Evolutionary conservation across 2,888 invertebrate species (phyloP), one percentile per base, ranked within the genome.

Genomic region (Lycophotia porphyrea): DNA sequence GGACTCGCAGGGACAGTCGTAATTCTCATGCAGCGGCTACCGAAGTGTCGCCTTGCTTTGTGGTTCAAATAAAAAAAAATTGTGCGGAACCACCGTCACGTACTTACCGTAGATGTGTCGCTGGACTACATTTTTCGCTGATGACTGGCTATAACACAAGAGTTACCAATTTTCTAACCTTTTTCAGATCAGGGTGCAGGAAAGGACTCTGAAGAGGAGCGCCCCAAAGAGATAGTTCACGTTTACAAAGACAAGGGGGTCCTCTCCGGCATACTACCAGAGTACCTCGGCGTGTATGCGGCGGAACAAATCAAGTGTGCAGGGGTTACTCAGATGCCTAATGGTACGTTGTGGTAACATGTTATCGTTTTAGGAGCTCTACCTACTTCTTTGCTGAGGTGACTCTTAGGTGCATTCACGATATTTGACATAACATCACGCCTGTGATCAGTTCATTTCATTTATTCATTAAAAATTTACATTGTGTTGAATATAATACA

Each of bases 241-340:
- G 77, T 96, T 5, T 91, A 91, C 84, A 95, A 95, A 84, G 95
- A 95, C 81, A 91, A 91, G 71, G 96, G 96, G 5, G 87, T 96
- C 5, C 74, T 96, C 86, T 87, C 92, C 1, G 91, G 92, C 67
- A 68, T 95, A 2, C 58, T 96, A 27, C 96, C 96, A 0, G 93
- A 94, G 88, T 96, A 96, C 88, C 91, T 96, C 9, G 94, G 95
- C 71, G 93, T 93, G 88, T 96, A 96, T 95, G 95, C 94, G 7
- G 93, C 92, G 0, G 96, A 96, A 91, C 92, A 91, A 79, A 90
- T 96, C 80, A 91, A 90, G 78, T 92, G 93, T 65, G 93, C 94
- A 47, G 92, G 93, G 0, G 93, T 96, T 72, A 90, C 84, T 0
- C 80, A 93, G 5, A 90, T 95, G 82, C 93, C 95, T 1, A 93